A percentile compares a stretch with the other conserved stretches of the same genome.
These are phyloP conservation scores for Standfussiana lucernea DNA, from an alignment of 2,888 invertebrate species.

Conservation along the genomic window DNA sequence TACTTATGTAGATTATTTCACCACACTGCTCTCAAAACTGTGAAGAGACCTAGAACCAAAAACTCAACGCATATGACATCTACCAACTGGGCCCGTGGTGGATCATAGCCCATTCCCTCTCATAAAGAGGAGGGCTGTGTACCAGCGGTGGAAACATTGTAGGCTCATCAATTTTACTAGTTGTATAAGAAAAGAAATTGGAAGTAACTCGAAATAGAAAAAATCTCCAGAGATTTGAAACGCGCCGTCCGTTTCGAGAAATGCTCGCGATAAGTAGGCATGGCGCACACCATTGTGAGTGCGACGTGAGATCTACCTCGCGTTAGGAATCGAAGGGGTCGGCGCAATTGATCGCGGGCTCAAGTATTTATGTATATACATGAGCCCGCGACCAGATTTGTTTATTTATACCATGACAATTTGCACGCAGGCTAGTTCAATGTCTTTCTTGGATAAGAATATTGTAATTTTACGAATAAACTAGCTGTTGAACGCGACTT, in stretches of 20 bases:
- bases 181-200: not conserved
- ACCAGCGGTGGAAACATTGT: too few species aligned
- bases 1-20: too few species aligned
- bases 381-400: too few species aligned
- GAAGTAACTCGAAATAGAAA: conserved; percentile 6
- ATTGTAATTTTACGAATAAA: too few species aligned
- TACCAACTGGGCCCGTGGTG: too few species aligned
- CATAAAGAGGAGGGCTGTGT: too few species aligned
- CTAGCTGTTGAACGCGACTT: not conserved
- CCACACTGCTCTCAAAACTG: too few species aligned
- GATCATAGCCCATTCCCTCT: too few species aligned
- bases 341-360: conserved; percentile 19
- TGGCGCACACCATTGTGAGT: conserved; percentile 41
- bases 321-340: conserved; percentile 14
- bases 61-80: too few species aligned
- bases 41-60: too few species aligned
- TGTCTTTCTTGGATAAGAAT: not conserved
- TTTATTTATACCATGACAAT: not conserved
- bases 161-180: not conserved
- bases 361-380: not conserved
- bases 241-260: conserved; percentile 9
- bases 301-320: conserved; percentile 35
- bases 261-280: conserved; percentile 25
- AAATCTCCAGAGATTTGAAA: conserved; percentile 27
- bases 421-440: not conserved